Evolutionary conservation across 2,888 invertebrate species (phyloP).

Genomic region (Anthoptus insignis): DNA sequence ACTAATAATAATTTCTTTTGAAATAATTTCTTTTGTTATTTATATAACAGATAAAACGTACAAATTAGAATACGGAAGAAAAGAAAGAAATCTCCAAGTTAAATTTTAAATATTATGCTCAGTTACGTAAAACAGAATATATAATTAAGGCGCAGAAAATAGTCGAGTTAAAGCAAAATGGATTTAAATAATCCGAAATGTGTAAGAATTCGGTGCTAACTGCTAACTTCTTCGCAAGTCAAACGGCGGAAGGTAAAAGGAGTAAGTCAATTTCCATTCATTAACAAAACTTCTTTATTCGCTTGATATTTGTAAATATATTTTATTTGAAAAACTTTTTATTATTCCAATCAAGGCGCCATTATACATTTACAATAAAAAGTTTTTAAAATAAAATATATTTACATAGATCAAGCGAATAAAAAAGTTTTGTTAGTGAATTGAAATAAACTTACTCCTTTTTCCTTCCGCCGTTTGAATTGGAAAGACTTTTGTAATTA

Average conservation of each 20-base stretch:
- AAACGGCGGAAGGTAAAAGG: slow-evolving; percentile 20
- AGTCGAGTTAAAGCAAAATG: slow-evolving; percentile 12
- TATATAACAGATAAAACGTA: too few species aligned
- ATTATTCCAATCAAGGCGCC: too few species aligned
- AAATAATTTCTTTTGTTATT: too few species aligned
- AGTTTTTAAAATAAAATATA: neutral
- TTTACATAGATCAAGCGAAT: slow-evolving; percentile 43
- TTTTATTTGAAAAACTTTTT: neutral
- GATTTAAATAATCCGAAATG: slow-evolving; percentile 27
- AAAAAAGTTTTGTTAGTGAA: slow-evolving; percentile 48
- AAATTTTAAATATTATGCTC: slow-evolving; percentile 25
- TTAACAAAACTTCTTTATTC: slow-evolving; percentile 46
- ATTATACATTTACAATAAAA: too few species aligned
- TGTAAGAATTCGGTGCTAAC: slow-evolving; percentile 22
- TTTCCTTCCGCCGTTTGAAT: slow-evolving; percentile 21
- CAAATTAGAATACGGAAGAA: neutral
- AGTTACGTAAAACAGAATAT: slow-evolving; percentile 18
- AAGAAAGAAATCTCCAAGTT: slow-evolving; percentile 1
- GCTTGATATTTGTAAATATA: slow-evolving; percentile 39
- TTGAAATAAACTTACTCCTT: slow-evolving; percentile 37
- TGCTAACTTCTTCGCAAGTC: slow-evolving; percentile 24
- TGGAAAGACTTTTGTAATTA: slow-evolving; percentile 21
- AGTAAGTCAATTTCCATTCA: slow-evolving; percentile 44
- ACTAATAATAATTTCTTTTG: too few species aligned
- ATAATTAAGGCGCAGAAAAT: slow-evolving; percentile 18